Conservation (phyloP, 2,888 invertebrate genomes). For the Apodemia mormo region DNA sequence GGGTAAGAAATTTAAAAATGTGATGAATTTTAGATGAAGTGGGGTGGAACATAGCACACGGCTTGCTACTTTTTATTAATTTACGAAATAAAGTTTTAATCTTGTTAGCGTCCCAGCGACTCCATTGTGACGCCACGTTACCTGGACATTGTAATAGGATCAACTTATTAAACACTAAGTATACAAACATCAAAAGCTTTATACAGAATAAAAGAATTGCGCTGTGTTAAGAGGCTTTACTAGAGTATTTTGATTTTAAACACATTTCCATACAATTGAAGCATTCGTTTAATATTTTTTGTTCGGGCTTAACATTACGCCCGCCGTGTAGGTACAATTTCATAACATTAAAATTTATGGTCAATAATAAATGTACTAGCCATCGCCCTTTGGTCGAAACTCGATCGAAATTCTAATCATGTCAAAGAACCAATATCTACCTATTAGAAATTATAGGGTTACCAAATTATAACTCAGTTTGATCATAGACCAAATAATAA, state of each 20-base stretch:
- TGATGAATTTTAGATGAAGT: neutral
- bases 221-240: conserved; percentile 72
- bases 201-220: conserved; percentile 60
- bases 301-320: neutral
- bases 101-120: conserved; percentile 72
- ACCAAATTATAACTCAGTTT: too few relatives aligned
- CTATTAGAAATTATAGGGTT: too few relatives aligned
- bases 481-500: too few relatives aligned
- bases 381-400: too few relatives aligned
- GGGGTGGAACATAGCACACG: conserved; percentile 56
- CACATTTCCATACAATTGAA: conserved; percentile 15
- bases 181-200: conserved; percentile 77
- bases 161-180: conserved; percentile 82
- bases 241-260: conserved; percentile 13
- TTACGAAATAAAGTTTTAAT: conserved; percentile 80
- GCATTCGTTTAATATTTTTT: conserved; percentile 1
- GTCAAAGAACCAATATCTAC: too few relatives aligned
- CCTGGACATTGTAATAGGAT: conserved; percentile 82
- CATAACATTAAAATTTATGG: too few relatives aligned
- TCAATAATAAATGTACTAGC: too few relatives aligned
- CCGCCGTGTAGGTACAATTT: neutral
- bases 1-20: neutral
- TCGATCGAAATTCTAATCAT: too few relatives aligned
- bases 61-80: conserved; percentile 74
- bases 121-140: conserved; percentile 70